phyloP scores from a whole-genome alignment of 2,888 invertebrate species.

The Blastobasis adustella region DNA sequence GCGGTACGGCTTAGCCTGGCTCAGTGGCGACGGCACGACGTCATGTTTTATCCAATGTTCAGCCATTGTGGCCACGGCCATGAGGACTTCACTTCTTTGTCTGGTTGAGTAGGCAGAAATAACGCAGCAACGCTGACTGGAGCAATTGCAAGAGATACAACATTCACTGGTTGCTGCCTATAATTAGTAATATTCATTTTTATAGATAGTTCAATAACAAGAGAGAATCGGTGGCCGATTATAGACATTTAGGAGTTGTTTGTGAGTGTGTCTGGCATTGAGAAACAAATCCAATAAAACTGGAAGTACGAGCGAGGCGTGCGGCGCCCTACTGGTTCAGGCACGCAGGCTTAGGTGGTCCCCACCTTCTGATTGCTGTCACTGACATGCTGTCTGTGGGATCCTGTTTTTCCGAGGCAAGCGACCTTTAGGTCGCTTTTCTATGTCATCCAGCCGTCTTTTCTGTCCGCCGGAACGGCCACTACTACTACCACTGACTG shows the following conservation, averaged over 20 bases:
- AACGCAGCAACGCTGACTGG: slow-evolving; percentile 81
- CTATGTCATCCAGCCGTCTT: too few species aligned
- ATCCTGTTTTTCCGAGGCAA: too few species aligned
- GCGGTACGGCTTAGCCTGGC: too few species aligned
- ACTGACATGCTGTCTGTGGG: too few species aligned
- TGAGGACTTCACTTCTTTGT: too few species aligned
- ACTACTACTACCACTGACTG: slow-evolving; percentile 6
- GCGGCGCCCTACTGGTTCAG: slow-evolving; percentile 69
- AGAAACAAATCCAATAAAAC: slow-evolving; percentile 83
- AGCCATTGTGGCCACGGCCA: too few species aligned
- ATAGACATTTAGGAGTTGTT: slow-evolving; percentile 87
- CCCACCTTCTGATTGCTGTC: slow-evolving; percentile 42
- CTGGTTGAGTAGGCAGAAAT: slow-evolving; percentile 82
- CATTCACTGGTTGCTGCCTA: slow-evolving; percentile 77
- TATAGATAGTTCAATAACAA: too few species aligned
- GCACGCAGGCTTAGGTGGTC: slow-evolving; percentile 21
- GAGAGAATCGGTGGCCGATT: too few species aligned
- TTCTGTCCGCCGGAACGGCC: slow-evolving; percentile 26
- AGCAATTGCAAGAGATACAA: slow-evolving; percentile 79
- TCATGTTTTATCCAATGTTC: slow-evolving; percentile 81
- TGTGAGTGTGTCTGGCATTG: slow-evolving; percentile 84
- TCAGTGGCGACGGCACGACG: too few species aligned
- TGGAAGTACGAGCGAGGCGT: slow-evolving; percentile 89
- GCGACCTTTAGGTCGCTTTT: too few species aligned
- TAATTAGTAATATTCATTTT: slow-evolving; percentile 21